These are phyloP conservation scores for Tuta absoluta DNA, from an alignment of 2,888 invertebrate species.

Conservation along the genomic window DNA sequence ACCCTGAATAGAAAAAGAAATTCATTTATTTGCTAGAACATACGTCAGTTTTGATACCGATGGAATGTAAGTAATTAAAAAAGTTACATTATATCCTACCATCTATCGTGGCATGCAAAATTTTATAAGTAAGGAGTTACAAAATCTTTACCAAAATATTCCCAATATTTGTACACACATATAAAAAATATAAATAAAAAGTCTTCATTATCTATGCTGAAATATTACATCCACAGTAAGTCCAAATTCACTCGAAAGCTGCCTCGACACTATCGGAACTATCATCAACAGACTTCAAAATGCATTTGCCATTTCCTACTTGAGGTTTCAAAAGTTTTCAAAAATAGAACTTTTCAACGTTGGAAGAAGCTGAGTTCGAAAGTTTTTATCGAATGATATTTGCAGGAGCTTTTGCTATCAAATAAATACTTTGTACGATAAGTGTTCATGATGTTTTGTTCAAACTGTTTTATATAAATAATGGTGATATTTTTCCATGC, in stretches of 20 bases:
- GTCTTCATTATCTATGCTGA: too few species aligned
- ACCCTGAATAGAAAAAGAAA: too few species aligned
- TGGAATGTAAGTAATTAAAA: too few species aligned
- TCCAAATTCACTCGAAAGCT: not conserved
- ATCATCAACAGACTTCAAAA: constrained; percentile 4
- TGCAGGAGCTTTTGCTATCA: not conserved
- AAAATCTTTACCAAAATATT: too few species aligned
- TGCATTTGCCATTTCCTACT: constrained; percentile 5
- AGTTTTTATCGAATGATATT: not conserved
- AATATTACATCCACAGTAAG: not conserved
- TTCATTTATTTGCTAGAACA: too few species aligned
- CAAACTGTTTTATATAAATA: not conserved
- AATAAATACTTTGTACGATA: not conserved
- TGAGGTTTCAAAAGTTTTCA: not conserved
- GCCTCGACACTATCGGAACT: not conserved
- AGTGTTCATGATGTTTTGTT: not conserved
- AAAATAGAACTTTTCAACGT: not conserved
- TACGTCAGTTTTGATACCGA: too few species aligned
- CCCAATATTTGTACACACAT: too few species aligned
- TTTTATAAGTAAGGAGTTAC: too few species aligned
- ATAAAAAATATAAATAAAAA: too few species aligned
- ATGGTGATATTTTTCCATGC: not conserved
- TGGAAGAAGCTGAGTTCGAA: not conserved
- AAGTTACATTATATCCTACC: too few species aligned
- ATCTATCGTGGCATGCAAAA: too few species aligned